Conservation (phyloP, 2,113 vertebrate genomes). For the Cairina moschata region DNA sequence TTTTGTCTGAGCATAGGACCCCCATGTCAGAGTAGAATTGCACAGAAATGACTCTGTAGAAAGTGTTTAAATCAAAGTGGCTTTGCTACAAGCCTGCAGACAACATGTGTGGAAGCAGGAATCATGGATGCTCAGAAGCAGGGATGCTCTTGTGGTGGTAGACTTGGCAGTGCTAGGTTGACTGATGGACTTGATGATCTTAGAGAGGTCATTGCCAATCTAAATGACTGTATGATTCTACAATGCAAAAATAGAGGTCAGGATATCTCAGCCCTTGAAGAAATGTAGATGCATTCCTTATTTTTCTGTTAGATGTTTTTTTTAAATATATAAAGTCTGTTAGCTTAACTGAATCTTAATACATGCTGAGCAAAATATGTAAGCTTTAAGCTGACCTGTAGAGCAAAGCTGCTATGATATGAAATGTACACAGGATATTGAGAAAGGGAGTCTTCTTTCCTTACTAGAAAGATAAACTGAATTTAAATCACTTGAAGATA, state of each 20-base stretch:
- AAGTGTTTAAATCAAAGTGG: neutral
- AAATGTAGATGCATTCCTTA: neutral
- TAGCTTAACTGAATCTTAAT: neutral
- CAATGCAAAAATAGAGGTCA: neutral
- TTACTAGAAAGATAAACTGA: neutral
- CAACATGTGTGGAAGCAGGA: neutral
- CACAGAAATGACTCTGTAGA: neutral
- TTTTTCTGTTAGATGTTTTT: neutral
- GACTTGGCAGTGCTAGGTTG: too few species aligned
- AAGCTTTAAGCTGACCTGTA: neutral
- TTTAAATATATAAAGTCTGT: neutral
- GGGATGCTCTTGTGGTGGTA: neutral
- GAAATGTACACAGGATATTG: rapidly evolving
- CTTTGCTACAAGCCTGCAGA: neutral
- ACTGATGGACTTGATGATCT: too few species aligned
- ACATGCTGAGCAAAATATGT: neutral
- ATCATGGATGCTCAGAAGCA: neutral
- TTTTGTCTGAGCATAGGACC: neutral
- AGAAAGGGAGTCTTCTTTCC: neutral
- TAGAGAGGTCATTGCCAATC: too few species aligned
- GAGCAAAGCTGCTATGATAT: neutral
- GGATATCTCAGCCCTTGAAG: neutral
- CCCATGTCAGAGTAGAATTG: neutral
- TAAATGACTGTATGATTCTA: too few species aligned
- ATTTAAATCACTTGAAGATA: neutral